These are phyloP conservation scores for Saccostrea cuccullata DNA, from an alignment of 1,140 invertebrate genomes.

Conservation along the genomic window DNA sequence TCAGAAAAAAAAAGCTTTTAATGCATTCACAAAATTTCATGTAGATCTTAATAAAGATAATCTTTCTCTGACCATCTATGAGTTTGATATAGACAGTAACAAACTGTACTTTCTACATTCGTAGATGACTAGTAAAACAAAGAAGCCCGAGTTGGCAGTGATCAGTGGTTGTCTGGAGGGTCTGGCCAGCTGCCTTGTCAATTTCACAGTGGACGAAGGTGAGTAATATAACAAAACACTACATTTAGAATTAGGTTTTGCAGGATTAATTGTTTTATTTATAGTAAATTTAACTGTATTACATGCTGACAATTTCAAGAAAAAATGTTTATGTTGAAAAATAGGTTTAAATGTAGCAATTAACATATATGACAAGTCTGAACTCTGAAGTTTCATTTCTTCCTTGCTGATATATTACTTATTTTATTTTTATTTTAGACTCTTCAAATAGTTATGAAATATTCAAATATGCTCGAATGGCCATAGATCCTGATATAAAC, in stretches of 20 bases:
- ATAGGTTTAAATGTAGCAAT: no score
- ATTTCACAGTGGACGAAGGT: slow-evolving; percentile 78
- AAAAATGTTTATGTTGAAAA: no score
- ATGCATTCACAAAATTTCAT: no score
- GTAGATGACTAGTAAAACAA: slow-evolving; percentile 75
- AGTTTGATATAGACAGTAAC: no score
- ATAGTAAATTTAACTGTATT: no score
- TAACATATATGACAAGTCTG: no score
- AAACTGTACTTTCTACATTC: background rate
- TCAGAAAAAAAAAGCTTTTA: background rate
- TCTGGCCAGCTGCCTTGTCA: slow-evolving; percentile 72
- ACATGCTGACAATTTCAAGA: no score
- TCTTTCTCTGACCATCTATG: no score
- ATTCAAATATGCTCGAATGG: slow-evolving; percentile 72
- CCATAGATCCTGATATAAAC: slow-evolving; percentile 67
- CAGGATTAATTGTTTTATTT: slow-evolving; percentile 36
- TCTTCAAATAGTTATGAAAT: slow-evolving; percentile 72
- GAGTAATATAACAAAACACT: background rate
- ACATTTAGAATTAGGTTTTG: no score
- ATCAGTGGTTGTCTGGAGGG: slow-evolving; percentile 77
- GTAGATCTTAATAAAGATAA: no score
- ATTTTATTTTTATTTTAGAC: slow-evolving; percentile 53
- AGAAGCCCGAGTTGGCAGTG: slow-evolving; percentile 74
- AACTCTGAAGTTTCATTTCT: background rate
- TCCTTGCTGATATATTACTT: background rate